Evolutionary conservation across 92 coral and sea anemone species (phyloP).

Genomic region (Galaxea fascicularis): DNA sequence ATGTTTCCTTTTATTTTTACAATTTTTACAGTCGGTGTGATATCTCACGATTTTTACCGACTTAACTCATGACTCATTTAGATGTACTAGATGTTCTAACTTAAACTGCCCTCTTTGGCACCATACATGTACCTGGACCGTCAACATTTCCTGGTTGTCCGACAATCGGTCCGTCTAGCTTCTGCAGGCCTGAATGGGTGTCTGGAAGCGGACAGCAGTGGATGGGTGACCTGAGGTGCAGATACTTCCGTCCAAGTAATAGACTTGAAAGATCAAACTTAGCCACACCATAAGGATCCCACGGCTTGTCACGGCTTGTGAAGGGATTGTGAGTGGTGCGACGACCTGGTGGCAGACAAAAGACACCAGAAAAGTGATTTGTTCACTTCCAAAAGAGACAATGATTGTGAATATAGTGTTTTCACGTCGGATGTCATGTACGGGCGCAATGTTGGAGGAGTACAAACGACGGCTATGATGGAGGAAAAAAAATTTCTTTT

Average conservation of each 20-base stretch:
- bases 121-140: slow-evolving; percentile 82
- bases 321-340: slow-evolving; percentile 99
- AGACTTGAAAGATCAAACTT: slow-evolving; percentile 92
- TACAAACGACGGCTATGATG: too few species aligned
- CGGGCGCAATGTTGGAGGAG: too few species aligned
- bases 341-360: slow-evolving; percentile 68
- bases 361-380: neutral
- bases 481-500: too few species aligned
- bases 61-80: too few species aligned
- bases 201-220: slow-evolving; percentile 93
- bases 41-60: too few species aligned
- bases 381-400: neutral
- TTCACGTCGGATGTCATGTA: too few species aligned
- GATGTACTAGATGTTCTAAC: neutral
- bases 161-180: slow-evolving; percentile 85
- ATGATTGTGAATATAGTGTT: too few species aligned
- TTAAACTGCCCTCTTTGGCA: neutral
- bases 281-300: slow-evolving; percentile 97
- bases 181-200: slow-evolving; percentile 84
- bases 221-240: slow-evolving; percentile 83
- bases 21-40: too few species aligned
- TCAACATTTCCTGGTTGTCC: slow-evolving; percentile 94
- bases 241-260: slow-evolving; percentile 83
- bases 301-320: slow-evolving; percentile 80
- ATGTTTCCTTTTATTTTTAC: too few species aligned